phyloP scores from a whole-genome alignment of 2,888 invertebrate genomes.

The Leucophenga maculata region DNA sequence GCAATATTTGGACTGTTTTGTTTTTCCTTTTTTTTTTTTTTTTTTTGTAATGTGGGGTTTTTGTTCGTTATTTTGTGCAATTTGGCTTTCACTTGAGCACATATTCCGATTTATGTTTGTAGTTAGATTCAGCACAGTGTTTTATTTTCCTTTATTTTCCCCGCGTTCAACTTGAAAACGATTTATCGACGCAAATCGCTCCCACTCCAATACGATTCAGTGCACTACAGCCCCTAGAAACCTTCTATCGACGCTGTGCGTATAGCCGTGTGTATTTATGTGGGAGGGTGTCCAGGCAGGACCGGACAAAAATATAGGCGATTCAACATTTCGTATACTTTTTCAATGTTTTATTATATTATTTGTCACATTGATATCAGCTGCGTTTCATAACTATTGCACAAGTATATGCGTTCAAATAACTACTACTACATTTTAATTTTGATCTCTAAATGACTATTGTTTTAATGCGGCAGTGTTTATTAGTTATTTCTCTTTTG shows the following conservation, averaged over 20 bases:
- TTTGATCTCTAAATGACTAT: too few relatives aligned
- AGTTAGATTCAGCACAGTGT: slow-evolving; percentile 3
- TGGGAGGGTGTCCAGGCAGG: too few relatives aligned
- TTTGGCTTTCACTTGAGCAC: slow-evolving; percentile 9
- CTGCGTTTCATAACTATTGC: too few relatives aligned
- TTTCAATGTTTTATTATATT: too few relatives aligned
- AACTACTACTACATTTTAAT: too few relatives aligned
- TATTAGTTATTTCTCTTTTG: too few relatives aligned
- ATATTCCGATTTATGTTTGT: slow-evolving; percentile 9
- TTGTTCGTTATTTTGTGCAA: slow-evolving; percentile 14
- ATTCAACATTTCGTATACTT: too few relatives aligned
- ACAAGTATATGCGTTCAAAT: too few relatives aligned
- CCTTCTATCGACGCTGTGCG: not conserved
- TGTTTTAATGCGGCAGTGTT: too few relatives aligned
- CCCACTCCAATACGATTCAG: not conserved
- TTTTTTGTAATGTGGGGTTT: not conserved
- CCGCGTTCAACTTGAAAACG: slow-evolving; percentile 19
- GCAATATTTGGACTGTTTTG: not conserved
- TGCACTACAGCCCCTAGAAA: too few relatives aligned
- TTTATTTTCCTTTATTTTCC: slow-evolving; percentile 6
- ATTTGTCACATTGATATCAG: too few relatives aligned
- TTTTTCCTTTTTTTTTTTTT: not conserved
- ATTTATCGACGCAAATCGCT: slow-evolving; percentile 10
- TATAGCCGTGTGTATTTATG: not conserved
- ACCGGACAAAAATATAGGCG: too few relatives aligned